phyloP scores from a whole-genome alignment of 1,140 invertebrate species.

The Adoxophyes honmai region DNA sequence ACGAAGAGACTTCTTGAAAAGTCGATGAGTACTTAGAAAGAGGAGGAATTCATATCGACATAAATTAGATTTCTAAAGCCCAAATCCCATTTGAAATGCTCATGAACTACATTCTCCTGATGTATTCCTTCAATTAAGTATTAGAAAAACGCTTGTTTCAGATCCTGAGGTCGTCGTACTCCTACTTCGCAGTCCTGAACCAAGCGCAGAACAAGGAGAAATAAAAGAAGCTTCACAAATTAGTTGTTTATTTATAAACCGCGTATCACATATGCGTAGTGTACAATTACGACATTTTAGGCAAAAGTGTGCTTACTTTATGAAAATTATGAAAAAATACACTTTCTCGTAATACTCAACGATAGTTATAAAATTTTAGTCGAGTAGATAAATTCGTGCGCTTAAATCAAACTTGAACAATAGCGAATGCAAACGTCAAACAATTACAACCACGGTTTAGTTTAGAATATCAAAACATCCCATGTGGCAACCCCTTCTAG shows the following conservation, averaged over 20 bases:
- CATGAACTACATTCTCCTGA: too few relatives aligned
- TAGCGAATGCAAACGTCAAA: constrained; percentile 44
- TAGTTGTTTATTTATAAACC: constrained; percentile 70
- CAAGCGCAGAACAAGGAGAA: constrained; percentile 48
- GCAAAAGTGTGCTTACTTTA: constrained; percentile 68
- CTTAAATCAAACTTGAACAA: constrained; percentile 50
- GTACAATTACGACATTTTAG: constrained; percentile 69
- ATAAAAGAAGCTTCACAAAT: constrained; percentile 54
- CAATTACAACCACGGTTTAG: constrained; percentile 49
- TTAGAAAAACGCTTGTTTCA: constrained; percentile 41
- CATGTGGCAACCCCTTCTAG: too few relatives aligned
- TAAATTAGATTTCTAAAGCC: too few relatives aligned
- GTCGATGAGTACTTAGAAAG: too few relatives aligned
- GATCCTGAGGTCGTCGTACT: constrained; percentile 71
- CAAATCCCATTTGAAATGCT: too few relatives aligned
- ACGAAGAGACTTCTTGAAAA: too few relatives aligned
- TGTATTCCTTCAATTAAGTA: constrained; percentile 8
- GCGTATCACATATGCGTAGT: constrained; percentile 73
- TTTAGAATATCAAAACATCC: constrained; percentile 32
- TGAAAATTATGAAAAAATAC: constrained; percentile 68
- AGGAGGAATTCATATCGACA: too few relatives aligned
- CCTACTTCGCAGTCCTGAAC: constrained; percentile 72
- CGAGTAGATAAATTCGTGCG: constrained; percentile 53
- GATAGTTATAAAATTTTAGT: constrained; percentile 51
- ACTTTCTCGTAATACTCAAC: constrained; percentile 52